Percentiles rank a stretch among this genome's conserved stretches.
Evolutionary conservation across 2,888 invertebrate species (phyloP).

Genomic region (Cheilosia vernalis): DNA sequence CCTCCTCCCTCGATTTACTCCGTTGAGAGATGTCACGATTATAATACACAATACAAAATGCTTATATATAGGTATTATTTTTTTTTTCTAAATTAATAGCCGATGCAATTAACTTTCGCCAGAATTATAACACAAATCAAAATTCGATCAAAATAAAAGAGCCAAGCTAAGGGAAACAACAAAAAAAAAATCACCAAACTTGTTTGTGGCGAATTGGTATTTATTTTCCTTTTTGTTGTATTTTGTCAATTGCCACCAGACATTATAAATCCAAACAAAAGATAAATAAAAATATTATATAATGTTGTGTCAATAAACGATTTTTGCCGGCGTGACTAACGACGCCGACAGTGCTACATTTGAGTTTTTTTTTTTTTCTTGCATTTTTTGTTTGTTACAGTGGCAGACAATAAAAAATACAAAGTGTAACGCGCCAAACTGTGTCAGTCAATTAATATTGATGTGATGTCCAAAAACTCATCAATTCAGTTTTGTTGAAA

Average conservation of each 20-base stretch:
- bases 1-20: no score
- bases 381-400: slow-evolving; percentile 4
- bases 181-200: not conserved
- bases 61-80: no score
- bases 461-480: slow-evolving; percentile 5
- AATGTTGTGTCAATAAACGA: slow-evolving; percentile 5
- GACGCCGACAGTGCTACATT: slow-evolving; percentile 15
- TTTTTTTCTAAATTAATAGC: not conserved
- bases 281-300: slow-evolving; percentile 22
- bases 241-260: slow-evolving; percentile 13
- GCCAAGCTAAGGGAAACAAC: no score
- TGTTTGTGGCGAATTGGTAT: not conserved
- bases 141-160: not conserved
- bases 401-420: not conserved
- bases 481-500: slow-evolving; percentile 1
- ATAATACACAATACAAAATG: not conserved
- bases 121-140: not conserved
- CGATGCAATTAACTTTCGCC: slow-evolving; percentile 11
- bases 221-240: slow-evolving; percentile 2
- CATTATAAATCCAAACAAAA: slow-evolving; percentile 18
- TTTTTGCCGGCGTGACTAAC: slow-evolving; percentile 4
- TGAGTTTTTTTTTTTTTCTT: not conserved
- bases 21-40: no score
- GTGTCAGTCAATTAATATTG: not conserved
- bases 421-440: slow-evolving; percentile 18